Evolutionary conservation across 37 sponge, comb jelly and placozoan species (phyloP).

Genomic region (Petrosia ficiformis): DNA sequence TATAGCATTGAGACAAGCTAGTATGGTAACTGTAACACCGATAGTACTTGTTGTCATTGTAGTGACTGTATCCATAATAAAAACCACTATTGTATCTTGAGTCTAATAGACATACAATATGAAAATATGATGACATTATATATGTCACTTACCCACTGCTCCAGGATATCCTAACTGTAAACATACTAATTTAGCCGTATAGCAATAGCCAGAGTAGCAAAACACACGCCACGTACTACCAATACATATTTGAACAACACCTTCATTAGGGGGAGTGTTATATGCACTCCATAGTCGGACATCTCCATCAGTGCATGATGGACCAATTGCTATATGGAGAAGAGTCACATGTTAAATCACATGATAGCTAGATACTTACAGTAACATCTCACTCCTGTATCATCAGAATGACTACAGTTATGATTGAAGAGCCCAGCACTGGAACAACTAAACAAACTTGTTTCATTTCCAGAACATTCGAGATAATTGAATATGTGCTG

Average conservation of each 20-base stretch:
- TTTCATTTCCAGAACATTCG: constrained; percentile 12
- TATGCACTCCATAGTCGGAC: background rate
- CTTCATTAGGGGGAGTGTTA: background rate
- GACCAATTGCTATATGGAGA: background rate
- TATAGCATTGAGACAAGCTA: background rate
- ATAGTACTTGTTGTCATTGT: background rate
- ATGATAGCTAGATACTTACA: background rate
- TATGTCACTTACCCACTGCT: background rate
- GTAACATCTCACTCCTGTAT: constrained; percentile 19
- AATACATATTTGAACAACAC: background rate
- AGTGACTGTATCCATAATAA: background rate
- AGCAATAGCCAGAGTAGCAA: background rate
- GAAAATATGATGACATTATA: background rate
- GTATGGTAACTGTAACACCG: background rate
- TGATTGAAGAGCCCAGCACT: background rate
- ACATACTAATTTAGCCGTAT: background rate
- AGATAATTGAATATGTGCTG: too few relatives aligned
- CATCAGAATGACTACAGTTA: constrained; percentile 25
- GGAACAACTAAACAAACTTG: background rate
- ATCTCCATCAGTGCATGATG: background rate
- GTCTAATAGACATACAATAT: background rate
- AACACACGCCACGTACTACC: background rate
- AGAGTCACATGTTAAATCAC: too few relatives aligned
- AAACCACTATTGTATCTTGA: background rate
- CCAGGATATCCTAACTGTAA: background rate